These are phyloP conservation scores for Rhinoptilus africanus DNA, from an alignment of 2,113 vertebrate genomes.

Conservation along the genomic window DNA sequence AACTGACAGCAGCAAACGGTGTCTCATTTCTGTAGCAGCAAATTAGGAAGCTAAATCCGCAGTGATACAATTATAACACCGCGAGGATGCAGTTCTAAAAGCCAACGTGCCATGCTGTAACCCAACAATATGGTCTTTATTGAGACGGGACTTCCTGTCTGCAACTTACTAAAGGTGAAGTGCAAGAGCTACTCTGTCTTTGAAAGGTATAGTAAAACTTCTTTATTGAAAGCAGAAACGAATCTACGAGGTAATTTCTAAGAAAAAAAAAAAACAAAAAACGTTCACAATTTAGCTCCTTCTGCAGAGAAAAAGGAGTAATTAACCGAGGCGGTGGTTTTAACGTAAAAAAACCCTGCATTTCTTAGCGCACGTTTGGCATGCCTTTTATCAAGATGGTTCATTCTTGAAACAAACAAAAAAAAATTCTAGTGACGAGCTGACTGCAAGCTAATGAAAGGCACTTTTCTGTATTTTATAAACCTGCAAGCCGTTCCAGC, in stretches of 20 bases:
- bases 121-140: constrained; percentile 78
- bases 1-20: neutral
- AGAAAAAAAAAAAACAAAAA: neutral
- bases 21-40: neutral
- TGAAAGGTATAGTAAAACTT: constrained; percentile 78
- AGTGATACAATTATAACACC: constrained; percentile 17
- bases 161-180: constrained; percentile 71
- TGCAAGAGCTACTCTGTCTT: constrained; percentile 69
- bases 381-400: neutral
- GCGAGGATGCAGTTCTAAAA: constrained; percentile 44
- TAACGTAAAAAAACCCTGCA: neutral
- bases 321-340: neutral
- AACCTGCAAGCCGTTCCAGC: neutral
- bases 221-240: constrained; percentile 76
- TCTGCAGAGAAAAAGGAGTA: neutral
- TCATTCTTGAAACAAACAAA: neutral
- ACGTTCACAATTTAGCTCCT: neutral
- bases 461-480: neutral
- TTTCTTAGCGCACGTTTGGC: neutral
- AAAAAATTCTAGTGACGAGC: neutral
- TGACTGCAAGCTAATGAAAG: neutral
- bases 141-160: constrained; percentile 76
- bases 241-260: constrained; percentile 56
- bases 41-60: constrained; percentile 29
- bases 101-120: constrained; percentile 56